These are phyloP conservation scores for Melieria crassipennis DNA, from an alignment of 2,888 invertebrate species.

Conservation along the genomic window DNA sequence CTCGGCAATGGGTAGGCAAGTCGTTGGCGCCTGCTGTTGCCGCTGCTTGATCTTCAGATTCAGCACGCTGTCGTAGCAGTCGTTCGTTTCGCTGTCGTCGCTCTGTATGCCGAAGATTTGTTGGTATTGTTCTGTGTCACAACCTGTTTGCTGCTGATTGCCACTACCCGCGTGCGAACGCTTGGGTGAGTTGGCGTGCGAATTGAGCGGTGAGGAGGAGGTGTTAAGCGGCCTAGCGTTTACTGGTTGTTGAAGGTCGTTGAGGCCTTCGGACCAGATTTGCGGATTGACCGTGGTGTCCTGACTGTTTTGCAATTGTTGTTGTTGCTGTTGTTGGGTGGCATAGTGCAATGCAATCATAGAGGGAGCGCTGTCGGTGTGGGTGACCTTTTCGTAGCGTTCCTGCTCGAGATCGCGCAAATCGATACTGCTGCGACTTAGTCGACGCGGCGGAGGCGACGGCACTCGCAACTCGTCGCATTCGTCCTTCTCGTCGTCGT, in stretches of 20 bases:
- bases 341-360: conserved; percentile 64
- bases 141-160: conserved; percentile 28
- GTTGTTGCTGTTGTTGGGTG: conserved; percentile 52
- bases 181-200: conserved; percentile 26
- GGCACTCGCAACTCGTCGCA: conserved; percentile 66
- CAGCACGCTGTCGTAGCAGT: conserved; percentile 53
- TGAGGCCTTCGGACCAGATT: conserved; percentile 52
- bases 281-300: conserved; percentile 47
- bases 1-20: conserved; percentile 62
- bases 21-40: conserved; percentile 44
- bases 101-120: conserved; percentile 49
- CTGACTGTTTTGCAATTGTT: conserved; percentile 11
- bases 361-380: conserved; percentile 66
- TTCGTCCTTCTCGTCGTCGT: conserved; percentile 63
- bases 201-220: conserved; percentile 34
- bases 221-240: conserved; percentile 24
- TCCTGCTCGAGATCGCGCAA: conserved; percentile 66
- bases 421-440: conserved; percentile 66
- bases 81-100: conserved; percentile 58
- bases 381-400: conserved; percentile 65
- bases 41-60: conserved; percentile 45
- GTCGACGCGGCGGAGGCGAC: conserved; percentile 65
- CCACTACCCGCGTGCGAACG: conserved; percentile 28
- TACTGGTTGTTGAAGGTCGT: conserved; percentile 41
- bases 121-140: conserved; percentile 43